phyloP scores from a whole-genome alignment of 2,888 invertebrate genomes.

The Tetropium fuscum region DNA sequence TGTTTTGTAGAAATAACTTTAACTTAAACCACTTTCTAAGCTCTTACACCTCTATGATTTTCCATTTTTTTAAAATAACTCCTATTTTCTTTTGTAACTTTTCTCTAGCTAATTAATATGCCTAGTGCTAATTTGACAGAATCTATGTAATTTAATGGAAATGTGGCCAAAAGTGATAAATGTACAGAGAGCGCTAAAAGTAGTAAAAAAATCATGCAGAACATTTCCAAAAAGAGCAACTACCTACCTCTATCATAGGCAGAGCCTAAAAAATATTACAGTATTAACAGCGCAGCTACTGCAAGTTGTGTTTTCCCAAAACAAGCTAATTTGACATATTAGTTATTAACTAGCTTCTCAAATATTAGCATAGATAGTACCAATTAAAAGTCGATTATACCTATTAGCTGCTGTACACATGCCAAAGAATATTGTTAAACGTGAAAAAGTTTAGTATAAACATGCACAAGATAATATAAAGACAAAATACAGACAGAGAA shows the following conservation, averaged over 20 bases:
- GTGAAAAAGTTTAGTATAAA: conserved; percentile 9
- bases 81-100: conserved; percentile 9
- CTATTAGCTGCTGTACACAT: conserved; percentile 18
- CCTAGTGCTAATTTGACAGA: conserved; percentile 40
- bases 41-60: conserved; percentile 18
- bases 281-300: too few species aligned
- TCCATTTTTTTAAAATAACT: conserved; percentile 19
- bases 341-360: too few species aligned
- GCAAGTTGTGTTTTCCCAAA: too few species aligned
- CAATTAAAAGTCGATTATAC: too few species aligned
- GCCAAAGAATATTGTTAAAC: conserved; percentile 1
- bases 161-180: conserved; percentile 40
- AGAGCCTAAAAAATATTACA: too few species aligned
- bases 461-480: conserved; percentile 37
- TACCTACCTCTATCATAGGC: conserved; percentile 17
- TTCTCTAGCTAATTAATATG: conserved; percentile 16
- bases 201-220: conserved; percentile 19
- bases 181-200: conserved; percentile 6
- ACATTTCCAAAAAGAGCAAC: conserved; percentile 9
- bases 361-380: too few species aligned
- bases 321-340: too few species aligned
- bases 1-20: conserved; percentile 69
- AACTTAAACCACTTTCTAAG: conserved; percentile 41
- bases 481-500: conserved; percentile 46
- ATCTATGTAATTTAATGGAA: conserved; percentile 23